A percentile compares a stretch with the other conserved stretches of the same genome.
phyloP scores from a whole-genome alignment of 1,140 invertebrate genomes.

The Aleiodes sp. region DNA sequence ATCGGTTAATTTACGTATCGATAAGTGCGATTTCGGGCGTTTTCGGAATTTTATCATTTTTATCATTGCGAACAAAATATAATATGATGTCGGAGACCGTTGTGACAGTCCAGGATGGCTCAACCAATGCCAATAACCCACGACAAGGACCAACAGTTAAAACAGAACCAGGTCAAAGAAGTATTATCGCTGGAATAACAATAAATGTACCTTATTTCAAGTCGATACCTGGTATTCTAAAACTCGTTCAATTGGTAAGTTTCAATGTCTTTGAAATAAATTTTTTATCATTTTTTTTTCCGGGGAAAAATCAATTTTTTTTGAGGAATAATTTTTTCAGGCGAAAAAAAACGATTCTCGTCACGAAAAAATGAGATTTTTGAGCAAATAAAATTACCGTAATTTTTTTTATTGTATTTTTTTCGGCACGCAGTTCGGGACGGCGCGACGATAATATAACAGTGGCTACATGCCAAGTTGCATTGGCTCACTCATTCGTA shows the following conservation, averaged over 20 bases:
- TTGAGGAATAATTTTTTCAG: too few species aligned
- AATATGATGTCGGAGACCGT: conserved; percentile 62
- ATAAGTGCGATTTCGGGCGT: too few species aligned
- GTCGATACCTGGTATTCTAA: conserved; percentile 67
- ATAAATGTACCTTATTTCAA: conserved; percentile 65
- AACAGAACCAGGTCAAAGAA: conserved; percentile 51
- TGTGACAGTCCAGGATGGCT: conserved; percentile 54
- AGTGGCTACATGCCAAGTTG: background rate
- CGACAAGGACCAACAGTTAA: conserved; percentile 50
- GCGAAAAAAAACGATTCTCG: background rate
- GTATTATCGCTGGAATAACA: conserved; percentile 54
- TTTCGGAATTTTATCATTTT: too few species aligned
- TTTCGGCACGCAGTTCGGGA: background rate
- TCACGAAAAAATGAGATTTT: background rate
- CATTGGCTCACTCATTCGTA: background rate
- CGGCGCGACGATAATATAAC: background rate
- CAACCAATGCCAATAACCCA: conserved; percentile 50
- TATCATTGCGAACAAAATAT: background rate
- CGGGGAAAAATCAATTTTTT: too few species aligned
- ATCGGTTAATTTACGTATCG: too few species aligned
- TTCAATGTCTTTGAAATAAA: background rate
- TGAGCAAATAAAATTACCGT: too few species aligned
- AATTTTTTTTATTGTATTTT: too few species aligned
- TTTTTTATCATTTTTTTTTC: background rate
- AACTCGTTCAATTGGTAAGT: conserved; percentile 67